Evolutionary conservation across 2,888 invertebrate species (phyloP).

Genomic region (Melieria omissa): DNA sequence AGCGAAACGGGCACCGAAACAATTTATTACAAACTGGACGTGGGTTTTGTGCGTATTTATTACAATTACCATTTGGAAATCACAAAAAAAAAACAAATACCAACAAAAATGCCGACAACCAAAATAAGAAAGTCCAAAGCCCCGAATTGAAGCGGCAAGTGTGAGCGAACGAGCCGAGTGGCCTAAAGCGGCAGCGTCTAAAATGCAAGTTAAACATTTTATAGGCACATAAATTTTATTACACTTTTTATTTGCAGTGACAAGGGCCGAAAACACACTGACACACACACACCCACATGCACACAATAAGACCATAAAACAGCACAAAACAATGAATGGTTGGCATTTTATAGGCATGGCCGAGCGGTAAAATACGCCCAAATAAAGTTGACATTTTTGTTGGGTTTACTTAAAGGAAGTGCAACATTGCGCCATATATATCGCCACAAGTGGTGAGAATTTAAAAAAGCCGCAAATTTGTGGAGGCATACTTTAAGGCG

Average conservation of each 20-base stretch:
- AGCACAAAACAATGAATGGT: neutral
- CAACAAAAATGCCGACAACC: constrained; percentile 13
- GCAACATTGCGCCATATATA: too few relatives aligned
- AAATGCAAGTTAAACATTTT: constrained; percentile 41
- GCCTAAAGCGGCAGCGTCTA: constrained; percentile 17
- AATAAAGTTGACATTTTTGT: neutral
- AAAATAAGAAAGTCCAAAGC: neutral
- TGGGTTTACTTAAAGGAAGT: neutral
- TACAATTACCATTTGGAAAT: constrained; percentile 12
- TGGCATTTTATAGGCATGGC: neutral
- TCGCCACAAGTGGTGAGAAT: too few relatives aligned
- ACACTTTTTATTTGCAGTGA: constrained; percentile 17
- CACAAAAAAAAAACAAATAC: constrained; percentile 11
- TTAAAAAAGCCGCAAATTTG: too few relatives aligned
- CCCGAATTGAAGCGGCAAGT: neutral
- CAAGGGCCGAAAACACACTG: neutral
- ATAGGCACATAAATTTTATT: constrained; percentile 39
- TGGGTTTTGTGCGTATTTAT: neutral
- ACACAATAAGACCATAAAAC: neutral
- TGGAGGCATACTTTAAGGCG: constrained; percentile 6
- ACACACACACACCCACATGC: neutral
- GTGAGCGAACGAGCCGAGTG: constrained; percentile 17
- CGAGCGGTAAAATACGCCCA: neutral
- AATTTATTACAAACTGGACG: neutral
- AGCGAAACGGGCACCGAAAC: neutral